Evolutionary conservation across 2,797 vertebrate genomes (phyloP), one percentile per base, ranked within the genome.

Genomic region (Gallirallus australis): DNA sequence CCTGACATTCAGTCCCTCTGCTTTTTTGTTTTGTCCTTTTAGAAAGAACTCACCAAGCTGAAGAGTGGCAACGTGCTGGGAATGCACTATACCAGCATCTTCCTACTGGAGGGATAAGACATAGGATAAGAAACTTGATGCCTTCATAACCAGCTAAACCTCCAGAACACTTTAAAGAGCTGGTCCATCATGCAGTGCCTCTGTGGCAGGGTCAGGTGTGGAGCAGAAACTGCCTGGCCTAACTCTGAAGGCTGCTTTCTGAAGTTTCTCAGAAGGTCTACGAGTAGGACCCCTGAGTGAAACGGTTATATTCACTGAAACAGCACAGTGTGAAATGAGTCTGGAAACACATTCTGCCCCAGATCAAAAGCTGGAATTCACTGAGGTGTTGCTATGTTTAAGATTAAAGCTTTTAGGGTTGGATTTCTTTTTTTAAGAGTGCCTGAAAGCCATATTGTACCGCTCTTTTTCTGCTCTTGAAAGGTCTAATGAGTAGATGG

Each of bases 321-420:
- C 83, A 95, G 94, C 93, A 75, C 81, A 95, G 94, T 81, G 57
- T 95, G 96, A 96, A 97, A 95, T 89, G 91, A 94, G 90, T 88
- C 50, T 94, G 90, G 95, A 96, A 96, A 84, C 93, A 94, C 91
- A 77, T 66, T 90, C 77, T 94, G 91, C 91, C 71, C 59, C 48
- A 30, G 70, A 95, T 96, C 91, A 97, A 97, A 97, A 96, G 93
- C 86, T 82, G 71, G 63, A 73, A 92, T 95, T 89, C 91, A 92
- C 45, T 31, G 93, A 94, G 83, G 73, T 89, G 86, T 85, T 64
- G 71, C 91, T 92, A 20, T 35, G 81, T 93, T 85, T 94, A 93
- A 95, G 77, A 96, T 94, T 87, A 95, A 95, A 95, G 93, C 91
- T 42, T 92, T 77, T 64, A 65, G 81, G 72, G 35, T 63, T 57